Base-by-base conservation (phyloP, 2,113 vertebrate species). In the Burhinus oedicnemus region DNA sequence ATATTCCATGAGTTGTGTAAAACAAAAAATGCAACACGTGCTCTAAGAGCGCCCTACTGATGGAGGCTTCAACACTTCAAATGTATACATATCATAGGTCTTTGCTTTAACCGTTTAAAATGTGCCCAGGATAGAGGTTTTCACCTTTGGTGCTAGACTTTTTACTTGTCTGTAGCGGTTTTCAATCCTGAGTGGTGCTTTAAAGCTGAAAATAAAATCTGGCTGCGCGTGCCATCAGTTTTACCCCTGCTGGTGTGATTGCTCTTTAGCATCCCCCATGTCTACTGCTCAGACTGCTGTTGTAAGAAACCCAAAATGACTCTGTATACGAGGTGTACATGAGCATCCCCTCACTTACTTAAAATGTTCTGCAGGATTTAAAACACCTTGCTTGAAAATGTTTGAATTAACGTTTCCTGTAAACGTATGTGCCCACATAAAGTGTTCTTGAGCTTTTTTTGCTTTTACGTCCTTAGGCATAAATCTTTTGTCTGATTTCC, bases 401-500 rank as follows among this genome's bases (percentile, higher is more conserved):
- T 81, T 83, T 87, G 45, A 94, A 49, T 70, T 83, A 40, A 58
- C 15, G 5, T 87, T 89, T 96, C 80, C 91, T 90, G 68, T 91
- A 78, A 84, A 70, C 13, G 7, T 72, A 42, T 8, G 25, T 86
- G 72, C 55, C 64, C 15, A 21, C 55, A 20, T 66, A 42, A 64
- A 90, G 2, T 54, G 19, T 58, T 86, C 75, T 49, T 92, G 49
- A 70, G 69, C 45, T 52, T 65, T 30, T 86, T 40, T 82, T 76
- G 9, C 54, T 69, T 93, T 83, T 78, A 70, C 54, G 44, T 80
- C 36, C 49, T 32, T 78, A 74, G 32, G 12, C 89, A 60, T 87
- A 61, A 75, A 66, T 87, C 58, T 88, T 81, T 81, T 86, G 55
- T 66, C 51, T 42, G 34, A 47, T 80, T 96, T 97, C 93, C 89